These are phyloP conservation scores for Acanthaster planci DNA, from an alignment of 35 echinoderm and acorn worm genomes.

Conservation along the genomic window DNA sequence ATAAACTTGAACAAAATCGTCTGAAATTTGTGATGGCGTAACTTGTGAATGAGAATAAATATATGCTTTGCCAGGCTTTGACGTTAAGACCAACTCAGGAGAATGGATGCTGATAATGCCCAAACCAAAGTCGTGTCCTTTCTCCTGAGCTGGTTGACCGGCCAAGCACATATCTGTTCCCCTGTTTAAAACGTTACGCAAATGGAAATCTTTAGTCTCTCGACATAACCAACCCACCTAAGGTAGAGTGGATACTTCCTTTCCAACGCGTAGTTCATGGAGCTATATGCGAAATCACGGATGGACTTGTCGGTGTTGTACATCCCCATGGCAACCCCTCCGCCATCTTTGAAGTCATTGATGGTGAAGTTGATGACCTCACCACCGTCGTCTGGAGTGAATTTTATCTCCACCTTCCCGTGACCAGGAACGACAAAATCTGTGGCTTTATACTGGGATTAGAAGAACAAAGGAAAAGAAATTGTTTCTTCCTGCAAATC, in stretches of 20 bases:
- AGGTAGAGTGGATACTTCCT: constrained; percentile 85
- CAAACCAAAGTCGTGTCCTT: too few species aligned
- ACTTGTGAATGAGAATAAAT: too few species aligned
- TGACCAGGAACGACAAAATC: constrained; percentile 94
- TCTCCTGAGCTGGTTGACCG: too few species aligned
- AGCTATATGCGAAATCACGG: constrained; percentile 84
- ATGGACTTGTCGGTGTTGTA: constrained; percentile 98
- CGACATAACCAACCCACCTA: constrained; percentile 62
- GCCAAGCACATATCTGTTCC: too few species aligned
- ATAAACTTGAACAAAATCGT: too few species aligned
- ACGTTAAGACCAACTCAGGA: too few species aligned
- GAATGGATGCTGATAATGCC: too few species aligned
- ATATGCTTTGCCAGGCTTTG: too few species aligned
- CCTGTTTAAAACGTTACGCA: too few species aligned
- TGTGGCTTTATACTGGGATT: constrained; percentile 96
- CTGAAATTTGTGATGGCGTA: too few species aligned
- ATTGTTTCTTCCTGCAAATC: too few species aligned
- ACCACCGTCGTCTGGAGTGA: constrained; percentile 63
- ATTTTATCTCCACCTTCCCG: constrained; percentile 85
- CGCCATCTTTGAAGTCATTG: constrained; percentile 85
- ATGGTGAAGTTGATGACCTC: constrained; percentile 65
- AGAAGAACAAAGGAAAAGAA: background rate
- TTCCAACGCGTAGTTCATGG: constrained; percentile 72
- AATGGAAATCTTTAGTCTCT: too few species aligned
- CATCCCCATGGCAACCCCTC: constrained; percentile 98